These are phyloP conservation scores for Entomyzon cyanotis DNA, from an alignment of 2,113 vertebrate genomes.

Conservation along the genomic window DNA sequence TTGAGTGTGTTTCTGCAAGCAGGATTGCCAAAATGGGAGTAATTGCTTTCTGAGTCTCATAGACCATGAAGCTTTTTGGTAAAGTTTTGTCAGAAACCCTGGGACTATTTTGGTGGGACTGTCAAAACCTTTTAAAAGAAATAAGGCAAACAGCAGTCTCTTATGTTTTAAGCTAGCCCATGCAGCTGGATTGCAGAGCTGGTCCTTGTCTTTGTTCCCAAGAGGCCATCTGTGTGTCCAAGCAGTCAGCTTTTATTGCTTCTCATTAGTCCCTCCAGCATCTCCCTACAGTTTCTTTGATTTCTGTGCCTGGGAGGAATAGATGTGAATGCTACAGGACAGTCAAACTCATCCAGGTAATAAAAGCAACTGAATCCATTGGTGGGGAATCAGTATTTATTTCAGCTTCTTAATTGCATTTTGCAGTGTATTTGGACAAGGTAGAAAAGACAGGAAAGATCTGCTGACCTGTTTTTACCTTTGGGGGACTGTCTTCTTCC, in stretches of 20 bases:
- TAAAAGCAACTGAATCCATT: background rate
- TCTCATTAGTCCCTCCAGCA: background rate
- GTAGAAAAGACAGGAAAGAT: background rate
- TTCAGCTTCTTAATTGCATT: background rate
- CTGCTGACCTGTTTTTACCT: background rate
- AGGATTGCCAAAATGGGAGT: background rate
- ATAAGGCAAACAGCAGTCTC: background rate
- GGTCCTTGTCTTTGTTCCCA: background rate
- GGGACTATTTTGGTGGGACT: background rate
- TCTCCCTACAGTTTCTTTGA: background rate
- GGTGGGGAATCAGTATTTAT: background rate
- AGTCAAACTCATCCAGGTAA: background rate
- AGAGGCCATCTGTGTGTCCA: background rate
- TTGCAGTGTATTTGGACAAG: background rate
- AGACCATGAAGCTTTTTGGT: background rate
- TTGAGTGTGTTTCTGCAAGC: background rate
- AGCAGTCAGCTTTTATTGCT: background rate
- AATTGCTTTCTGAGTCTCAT: background rate
- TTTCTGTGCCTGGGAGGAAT: background rate
- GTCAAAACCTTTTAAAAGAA: background rate
- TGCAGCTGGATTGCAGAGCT: background rate
- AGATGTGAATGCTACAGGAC: background rate
- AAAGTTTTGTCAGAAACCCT: background rate
- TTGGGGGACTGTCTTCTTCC: background rate
- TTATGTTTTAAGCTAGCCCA: background rate